Conservation (phyloP, 1,140 invertebrate genomes). For the Lepidurus apus region DNA sequence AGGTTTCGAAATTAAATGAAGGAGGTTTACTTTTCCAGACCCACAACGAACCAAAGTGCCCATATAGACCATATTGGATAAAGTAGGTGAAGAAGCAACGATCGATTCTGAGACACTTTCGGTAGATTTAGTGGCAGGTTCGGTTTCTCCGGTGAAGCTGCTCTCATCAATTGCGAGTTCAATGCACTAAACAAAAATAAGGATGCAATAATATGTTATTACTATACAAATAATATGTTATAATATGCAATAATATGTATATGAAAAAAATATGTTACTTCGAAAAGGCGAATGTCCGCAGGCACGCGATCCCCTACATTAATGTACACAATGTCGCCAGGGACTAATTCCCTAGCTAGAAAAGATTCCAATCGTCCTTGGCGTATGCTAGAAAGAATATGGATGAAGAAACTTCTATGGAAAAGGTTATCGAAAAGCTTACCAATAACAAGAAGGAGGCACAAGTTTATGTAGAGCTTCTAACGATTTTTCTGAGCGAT, state of each 20-base stretch:
- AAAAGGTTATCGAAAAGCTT: constrained; percentile 25
- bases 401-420: background rate
- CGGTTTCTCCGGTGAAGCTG: constrained; percentile 91
- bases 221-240: constrained; percentile 25
- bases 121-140: constrained; percentile 50
- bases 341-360: constrained; percentile 89
- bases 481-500: constrained; percentile 98
- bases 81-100: constrained; percentile 58
- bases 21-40: constrained; percentile 76
- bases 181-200: constrained; percentile 49
- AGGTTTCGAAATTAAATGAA: constrained; percentile 33
- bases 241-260: background rate
- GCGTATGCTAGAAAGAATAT: constrained; percentile 58
- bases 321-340: constrained; percentile 92
- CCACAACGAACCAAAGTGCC: constrained; percentile 94
- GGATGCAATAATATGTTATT: constrained; percentile 25
- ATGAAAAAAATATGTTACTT: constrained; percentile 49
- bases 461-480: constrained; percentile 97
- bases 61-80: constrained; percentile 96
- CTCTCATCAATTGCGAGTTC: constrained; percentile 96
- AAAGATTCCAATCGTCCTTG: constrained; percentile 85
- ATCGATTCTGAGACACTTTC: constrained; percentile 51
- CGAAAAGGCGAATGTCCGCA: constrained; percentile 88
- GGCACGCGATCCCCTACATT: constrained; percentile 94
- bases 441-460: constrained; percentile 79